phyloP scores from a whole-genome alignment of 2,888 invertebrate genomes.

The Cheilosia scutellata region DNA sequence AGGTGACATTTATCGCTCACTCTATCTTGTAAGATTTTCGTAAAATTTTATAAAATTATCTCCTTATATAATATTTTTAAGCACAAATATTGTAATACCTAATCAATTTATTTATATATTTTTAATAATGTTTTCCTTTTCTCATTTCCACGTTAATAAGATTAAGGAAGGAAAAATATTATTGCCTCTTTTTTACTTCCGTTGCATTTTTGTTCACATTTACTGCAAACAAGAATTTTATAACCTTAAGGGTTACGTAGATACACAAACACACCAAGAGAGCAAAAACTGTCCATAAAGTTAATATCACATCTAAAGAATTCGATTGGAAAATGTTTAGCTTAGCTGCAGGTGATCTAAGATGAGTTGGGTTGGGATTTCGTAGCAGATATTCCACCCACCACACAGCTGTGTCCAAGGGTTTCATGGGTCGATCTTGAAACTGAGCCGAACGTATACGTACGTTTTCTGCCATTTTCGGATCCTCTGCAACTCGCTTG shows the following conservation, averaged over 20 bases:
- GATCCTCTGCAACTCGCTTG: constrained; percentile 73
- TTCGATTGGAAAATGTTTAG: constrained; percentile 84
- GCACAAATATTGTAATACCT: no score
- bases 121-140: no score
- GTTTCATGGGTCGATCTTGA: constrained; percentile 85
- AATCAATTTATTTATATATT: no score
- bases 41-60: no score
- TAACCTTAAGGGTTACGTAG: not conserved
- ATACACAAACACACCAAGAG: constrained; percentile 1
- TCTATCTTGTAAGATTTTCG: no score
- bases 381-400: constrained; percentile 87
- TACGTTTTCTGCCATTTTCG: constrained; percentile 76
- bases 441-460: constrained; percentile 83
- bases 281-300: not conserved
- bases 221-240: not conserved
- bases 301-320: constrained; percentile 81
- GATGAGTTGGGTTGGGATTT: constrained; percentile 85
- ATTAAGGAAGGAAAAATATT: no score
- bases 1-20: no score
- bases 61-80: no score
- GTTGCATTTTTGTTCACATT: not conserved
- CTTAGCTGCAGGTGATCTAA: constrained; percentile 83
- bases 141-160: no score
- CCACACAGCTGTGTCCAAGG: constrained; percentile 86
- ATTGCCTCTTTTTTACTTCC: not conserved